phyloP scores from a whole-genome alignment of 2,888 invertebrate species.

The Epiblema foenella region DNA sequence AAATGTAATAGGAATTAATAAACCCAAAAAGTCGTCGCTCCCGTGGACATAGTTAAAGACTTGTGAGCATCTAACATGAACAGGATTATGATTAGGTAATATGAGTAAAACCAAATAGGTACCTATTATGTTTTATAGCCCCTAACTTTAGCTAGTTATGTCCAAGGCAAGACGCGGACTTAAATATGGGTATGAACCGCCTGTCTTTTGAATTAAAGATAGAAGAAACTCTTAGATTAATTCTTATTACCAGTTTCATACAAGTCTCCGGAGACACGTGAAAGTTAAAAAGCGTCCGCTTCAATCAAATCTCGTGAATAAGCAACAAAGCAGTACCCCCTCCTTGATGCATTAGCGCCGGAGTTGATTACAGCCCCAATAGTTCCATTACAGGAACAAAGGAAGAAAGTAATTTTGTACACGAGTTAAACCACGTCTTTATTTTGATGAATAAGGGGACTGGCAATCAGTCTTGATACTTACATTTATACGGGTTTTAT shows the following conservation, averaged over 20 bases:
- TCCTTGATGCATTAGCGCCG: constrained; percentile 52
- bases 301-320: constrained; percentile 65
- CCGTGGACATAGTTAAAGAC: no score
- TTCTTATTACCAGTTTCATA: constrained; percentile 14
- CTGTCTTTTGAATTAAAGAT: neutral
- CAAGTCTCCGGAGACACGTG: constrained; percentile 31
- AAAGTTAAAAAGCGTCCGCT: constrained; percentile 45
- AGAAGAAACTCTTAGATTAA: neutral
- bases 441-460: constrained; percentile 45
- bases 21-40: neutral
- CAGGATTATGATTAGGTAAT: no score
- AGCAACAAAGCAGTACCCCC: constrained; percentile 62
- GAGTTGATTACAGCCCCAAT: constrained; percentile 59
- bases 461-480: constrained; percentile 42
- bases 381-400: constrained; percentile 60
- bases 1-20: neutral
- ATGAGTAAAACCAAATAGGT: no score
- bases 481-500: constrained; percentile 51
- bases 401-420: constrained; percentile 60
- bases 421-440: constrained; percentile 49
- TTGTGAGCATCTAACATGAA: no score
- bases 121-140: no score
- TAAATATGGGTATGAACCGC: no score
- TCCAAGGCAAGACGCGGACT: no score
- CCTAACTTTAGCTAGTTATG: no score